Evolutionary conservation across 2,113 vertebrate genomes (phyloP), one percentile per base, ranked within the genome.

Genomic region (Synodontis membranacea): DNA sequence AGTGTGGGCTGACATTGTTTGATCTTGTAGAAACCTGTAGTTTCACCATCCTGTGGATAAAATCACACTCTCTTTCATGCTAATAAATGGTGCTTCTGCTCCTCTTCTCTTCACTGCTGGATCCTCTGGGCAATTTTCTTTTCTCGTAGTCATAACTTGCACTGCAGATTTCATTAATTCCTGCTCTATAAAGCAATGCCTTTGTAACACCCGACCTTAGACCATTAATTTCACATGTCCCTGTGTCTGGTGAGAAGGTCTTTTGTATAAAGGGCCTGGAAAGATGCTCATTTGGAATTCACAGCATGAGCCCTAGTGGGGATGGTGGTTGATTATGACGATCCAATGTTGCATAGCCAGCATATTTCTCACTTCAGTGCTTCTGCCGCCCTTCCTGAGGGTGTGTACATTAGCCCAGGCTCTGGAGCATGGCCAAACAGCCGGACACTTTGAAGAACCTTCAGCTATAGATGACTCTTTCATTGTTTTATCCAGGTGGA

Each of bases 261-360:
- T 84, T 66, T 72, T 54, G 46, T 48, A 21, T 68, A 82, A 25
- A 82, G 28, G 39, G 50, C 9, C 37, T 58, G 46, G 3, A 52
- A 31, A 19, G 78, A 70, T 81, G 58, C 64, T 87, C 39, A 79
- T 89, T 86, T 70, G 34, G 56, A 42, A 84, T 88, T 86, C 50
- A 46, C 46, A 66, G 31, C 64, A 81, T 80, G 44, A 66, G 34
- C 31, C 37, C 15, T 64, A 68, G 48, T 87, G 62, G 80, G 74
- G 74, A 83, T 34, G 25, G 68, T 56, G 70, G 34, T 48, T 86
- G 84, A 82, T 84, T 37, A 85, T 34, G 81, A 66, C 7, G 54
- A 50, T 82, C 39, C 28, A n/a, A 66, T 86, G 50, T 82, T 92
- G 93, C 92, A 91, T 89, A 90, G 92, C 92, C 92, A 93, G 92